Base-by-base conservation (phyloP, 1,140 invertebrate genomes). In the Agrilus planipennis region DNA sequence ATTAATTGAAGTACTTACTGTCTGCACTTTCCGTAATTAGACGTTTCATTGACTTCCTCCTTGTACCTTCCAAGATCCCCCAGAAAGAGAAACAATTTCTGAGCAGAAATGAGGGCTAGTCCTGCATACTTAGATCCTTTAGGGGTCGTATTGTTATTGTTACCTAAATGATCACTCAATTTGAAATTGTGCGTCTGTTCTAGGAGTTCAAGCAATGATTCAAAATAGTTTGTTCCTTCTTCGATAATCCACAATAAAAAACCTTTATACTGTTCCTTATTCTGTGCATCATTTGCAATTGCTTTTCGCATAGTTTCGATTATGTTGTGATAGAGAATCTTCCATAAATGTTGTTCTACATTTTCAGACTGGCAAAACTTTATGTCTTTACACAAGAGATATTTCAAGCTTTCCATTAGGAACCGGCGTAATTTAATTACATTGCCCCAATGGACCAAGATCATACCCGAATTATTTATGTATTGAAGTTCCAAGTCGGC, bases 51-150 rank as follows among this genome's bases (percentile, higher is more conserved):
- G 12, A 79, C 75, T 58, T 85, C 80, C 54, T 93, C 87, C 53
- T 79, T 81, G 61, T 95, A 96, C 34, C 91, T 73, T 5, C 83
- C 79, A 46, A 96, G 71, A 67, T 96, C 92, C 3, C 92, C 92
- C 39, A 95, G 67, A 60, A 81, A 92, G 18, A 95, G 73, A 49
- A 85, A 81, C 42, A 89, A 71, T 46, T 92, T 89, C 63, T 95
- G 91, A 1, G 79, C 76, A 42, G 85, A 84, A 21, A 92, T 72
- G 39, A 90, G 63, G 2, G 84, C 84, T 42, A 89, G 67, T 14
- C 83, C 79, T 6, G 82, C 68, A 43, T 73, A 74, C 3, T 81
- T 77, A 14, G 78, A 61, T 4, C 76, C 72, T 54, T 76, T 73
- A 4, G 75, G 72, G 2, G 75, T 67, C 34, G 63, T 52, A 29